Percentiles rank a stretch among this genome's conserved stretches.
Evolutionary conservation across 2,113 vertebrate genomes (phyloP).

Genomic region (Cyanocitta stelleri): DNA sequence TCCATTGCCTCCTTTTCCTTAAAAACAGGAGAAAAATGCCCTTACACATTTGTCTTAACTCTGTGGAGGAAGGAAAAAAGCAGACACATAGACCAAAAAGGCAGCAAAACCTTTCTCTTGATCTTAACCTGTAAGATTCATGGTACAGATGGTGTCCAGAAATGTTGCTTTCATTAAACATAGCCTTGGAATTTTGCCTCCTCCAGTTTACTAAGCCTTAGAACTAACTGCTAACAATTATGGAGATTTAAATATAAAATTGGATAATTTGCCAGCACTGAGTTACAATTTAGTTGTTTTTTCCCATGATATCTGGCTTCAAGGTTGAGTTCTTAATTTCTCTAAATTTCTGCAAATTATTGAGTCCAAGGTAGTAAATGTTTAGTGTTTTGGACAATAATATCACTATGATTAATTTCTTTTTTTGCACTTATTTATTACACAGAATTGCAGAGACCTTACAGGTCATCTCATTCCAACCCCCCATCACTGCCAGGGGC

Average conservation of each 20-base stretch:
- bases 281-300: background rate
- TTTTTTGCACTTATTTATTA: background rate
- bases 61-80: background rate
- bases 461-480: background rate
- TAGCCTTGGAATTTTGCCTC: background rate
- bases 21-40: background rate
- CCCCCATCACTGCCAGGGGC: accelerated
- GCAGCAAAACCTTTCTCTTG: background rate
- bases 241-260: background rate
- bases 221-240: background rate
- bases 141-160: background rate
- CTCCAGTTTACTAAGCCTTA: background rate
- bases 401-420: background rate
- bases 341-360: background rate
- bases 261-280: background rate
- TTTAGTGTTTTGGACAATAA: background rate
- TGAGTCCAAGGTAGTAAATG: background rate
- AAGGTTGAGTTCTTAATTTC: background rate
- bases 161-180: background rate
- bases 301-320: background rate
- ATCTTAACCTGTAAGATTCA: background rate
- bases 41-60: accelerated
- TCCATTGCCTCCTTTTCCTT: background rate
- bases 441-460: background rate
- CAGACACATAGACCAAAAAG: background rate